phyloP scores from a whole-genome alignment of 2,113 vertebrate species.

The Triplophysa rosa region DNA sequence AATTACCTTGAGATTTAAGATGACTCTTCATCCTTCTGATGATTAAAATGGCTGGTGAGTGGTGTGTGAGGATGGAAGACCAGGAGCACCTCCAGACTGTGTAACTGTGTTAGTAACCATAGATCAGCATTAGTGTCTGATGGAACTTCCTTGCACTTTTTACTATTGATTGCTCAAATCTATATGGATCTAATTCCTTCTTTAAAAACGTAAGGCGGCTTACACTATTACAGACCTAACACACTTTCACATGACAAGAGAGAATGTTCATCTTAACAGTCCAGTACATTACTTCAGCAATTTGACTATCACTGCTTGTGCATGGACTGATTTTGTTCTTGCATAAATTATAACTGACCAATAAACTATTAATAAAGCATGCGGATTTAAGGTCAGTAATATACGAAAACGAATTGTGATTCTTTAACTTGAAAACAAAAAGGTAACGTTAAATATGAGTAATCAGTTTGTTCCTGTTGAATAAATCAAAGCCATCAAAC shows the following conservation, averaged over 20 bases:
- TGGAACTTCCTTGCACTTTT: background rate
- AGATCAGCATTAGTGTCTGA: background rate
- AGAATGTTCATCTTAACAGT: background rate
- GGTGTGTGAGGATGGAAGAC: background rate
- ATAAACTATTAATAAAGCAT: background rate
- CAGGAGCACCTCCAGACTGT: background rate
- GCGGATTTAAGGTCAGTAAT: background rate
- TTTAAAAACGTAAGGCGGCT: background rate
- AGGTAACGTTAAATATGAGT: background rate
- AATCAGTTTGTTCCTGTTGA: background rate
- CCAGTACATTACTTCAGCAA: background rate
- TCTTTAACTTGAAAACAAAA: background rate
- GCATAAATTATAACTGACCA: background rate
- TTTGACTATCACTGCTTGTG: background rate
- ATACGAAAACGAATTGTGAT: background rate
- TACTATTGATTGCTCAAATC: conserved; percentile 6
- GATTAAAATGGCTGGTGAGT: background rate
- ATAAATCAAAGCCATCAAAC: background rate
- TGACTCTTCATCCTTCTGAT: conserved; percentile 3
- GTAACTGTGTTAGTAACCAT: background rate
- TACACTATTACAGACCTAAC: background rate
- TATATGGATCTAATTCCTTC: no score
- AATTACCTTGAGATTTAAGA: background rate
- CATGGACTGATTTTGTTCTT: background rate
- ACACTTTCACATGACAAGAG: background rate